These are phyloP conservation scores for Eumacrocentrus americanus DNA, from an alignment of 2,888 invertebrate species.

Conservation along the genomic window DNA sequence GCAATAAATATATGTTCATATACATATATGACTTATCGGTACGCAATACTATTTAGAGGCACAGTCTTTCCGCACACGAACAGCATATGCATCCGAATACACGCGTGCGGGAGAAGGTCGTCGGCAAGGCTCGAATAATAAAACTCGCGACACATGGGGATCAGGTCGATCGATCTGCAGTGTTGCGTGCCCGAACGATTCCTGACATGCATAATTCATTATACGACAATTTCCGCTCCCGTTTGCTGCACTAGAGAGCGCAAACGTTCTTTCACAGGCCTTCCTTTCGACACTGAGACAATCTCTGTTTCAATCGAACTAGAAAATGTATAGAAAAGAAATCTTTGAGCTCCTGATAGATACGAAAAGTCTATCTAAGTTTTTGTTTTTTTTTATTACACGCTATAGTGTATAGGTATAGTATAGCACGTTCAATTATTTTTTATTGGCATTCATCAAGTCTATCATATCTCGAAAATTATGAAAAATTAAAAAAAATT, in stretches of 20 bases:
- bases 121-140: slow-evolving; percentile 9
- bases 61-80: no score
- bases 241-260: slow-evolving; percentile 19
- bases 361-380: not conserved
- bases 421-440: no score
- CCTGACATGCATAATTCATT: slow-evolving; percentile 46
- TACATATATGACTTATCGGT: no score
- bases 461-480: no score
- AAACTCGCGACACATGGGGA: slow-evolving; percentile 36
- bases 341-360: no score
- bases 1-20: no score
- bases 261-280: not conserved
- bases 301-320: not conserved
- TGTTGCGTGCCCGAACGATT: slow-evolving; percentile 43
- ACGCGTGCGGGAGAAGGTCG: no score
- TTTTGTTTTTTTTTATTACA: not conserved
- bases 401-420: not conserved
- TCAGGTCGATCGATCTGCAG: slow-evolving; percentile 39
- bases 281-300: not conserved
- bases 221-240: slow-evolving; percentile 39
- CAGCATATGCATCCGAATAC: not conserved
- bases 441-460: no score
- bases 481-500: no score
- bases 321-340: no score
- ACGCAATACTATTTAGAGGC: no score